Conservation (phyloP, 1,140 invertebrate genomes). For the Zaprionus capensis region DNA sequence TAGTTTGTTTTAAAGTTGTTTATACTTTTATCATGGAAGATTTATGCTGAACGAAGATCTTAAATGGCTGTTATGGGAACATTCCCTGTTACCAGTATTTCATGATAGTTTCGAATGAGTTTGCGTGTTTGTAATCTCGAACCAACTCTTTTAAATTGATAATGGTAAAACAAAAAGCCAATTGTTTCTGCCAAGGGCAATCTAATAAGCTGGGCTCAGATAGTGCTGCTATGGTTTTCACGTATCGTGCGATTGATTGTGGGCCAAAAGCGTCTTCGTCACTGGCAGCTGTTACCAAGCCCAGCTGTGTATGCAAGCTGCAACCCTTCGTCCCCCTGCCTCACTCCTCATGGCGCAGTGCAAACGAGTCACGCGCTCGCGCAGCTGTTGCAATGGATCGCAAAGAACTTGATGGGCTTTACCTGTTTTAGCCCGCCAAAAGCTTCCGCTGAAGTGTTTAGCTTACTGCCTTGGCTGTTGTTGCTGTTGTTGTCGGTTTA, state of each 20-base stretch:
- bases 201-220: background rate
- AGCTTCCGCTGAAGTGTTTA: conserved; percentile 10
- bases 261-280: background rate
- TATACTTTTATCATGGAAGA: no score
- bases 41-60: no score
- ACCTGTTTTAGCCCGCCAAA: conserved; percentile 42
- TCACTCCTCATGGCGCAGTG: background rate
- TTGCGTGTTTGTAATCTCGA: background rate
- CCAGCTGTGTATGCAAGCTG: background rate
- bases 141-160: no score
- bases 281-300: background rate
- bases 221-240: background rate
- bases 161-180: background rate
- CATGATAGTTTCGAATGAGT: background rate
- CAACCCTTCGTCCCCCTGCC: background rate
- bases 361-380: conserved; percentile 46
- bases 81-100: no score
- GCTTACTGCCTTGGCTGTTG: conserved; percentile 13
- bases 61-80: no score
- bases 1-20: background rate
- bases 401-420: conserved; percentile 42
- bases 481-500: conserved; percentile 20
- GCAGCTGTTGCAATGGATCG: conserved; percentile 35
- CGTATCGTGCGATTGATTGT: background rate
- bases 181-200: background rate